phyloP scores from a whole-genome alignment of 2,113 vertebrate species.

The Mystacornis crossleyi region DNA sequence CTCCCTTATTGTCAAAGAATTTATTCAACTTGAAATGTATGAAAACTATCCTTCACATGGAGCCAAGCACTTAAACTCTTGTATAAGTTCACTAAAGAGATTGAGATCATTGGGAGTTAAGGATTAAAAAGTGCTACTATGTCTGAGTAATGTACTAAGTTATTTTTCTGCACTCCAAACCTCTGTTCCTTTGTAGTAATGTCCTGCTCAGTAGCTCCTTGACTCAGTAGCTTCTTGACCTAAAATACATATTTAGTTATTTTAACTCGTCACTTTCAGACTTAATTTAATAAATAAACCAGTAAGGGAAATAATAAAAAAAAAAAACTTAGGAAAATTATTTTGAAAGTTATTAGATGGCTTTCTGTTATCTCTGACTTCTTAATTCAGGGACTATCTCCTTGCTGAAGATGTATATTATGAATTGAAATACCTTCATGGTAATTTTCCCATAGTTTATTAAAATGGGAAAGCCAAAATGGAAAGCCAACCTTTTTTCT shows the following conservation, averaged over 20 bases:
- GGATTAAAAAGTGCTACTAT: background rate
- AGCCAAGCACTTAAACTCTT: background rate
- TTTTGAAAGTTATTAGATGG: background rate
- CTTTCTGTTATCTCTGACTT: background rate
- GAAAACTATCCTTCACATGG: background rate
- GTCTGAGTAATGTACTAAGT: background rate
- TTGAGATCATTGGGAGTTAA: background rate
- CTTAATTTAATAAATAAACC: too few relatives aligned
- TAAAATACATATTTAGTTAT: too few relatives aligned
- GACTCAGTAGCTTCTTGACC: too few relatives aligned
- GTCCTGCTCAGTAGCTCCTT: background rate
- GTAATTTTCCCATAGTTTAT: background rate
- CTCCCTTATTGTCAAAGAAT: background rate
- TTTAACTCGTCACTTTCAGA: too few relatives aligned
- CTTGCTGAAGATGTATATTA: background rate
- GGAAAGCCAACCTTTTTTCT: background rate
- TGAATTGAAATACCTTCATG: background rate
- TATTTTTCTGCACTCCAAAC: background rate
- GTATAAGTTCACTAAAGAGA: background rate
- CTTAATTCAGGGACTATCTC: background rate
- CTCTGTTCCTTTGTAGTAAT: background rate
- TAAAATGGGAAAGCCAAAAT: background rate
- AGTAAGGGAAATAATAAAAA: too few relatives aligned
- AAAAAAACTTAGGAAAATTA: background rate
- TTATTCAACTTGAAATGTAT: background rate